These are phyloP conservation scores for Diorhabda sublineata DNA, from an alignment of 1,140 invertebrate genomes.

Conservation along the genomic window DNA sequence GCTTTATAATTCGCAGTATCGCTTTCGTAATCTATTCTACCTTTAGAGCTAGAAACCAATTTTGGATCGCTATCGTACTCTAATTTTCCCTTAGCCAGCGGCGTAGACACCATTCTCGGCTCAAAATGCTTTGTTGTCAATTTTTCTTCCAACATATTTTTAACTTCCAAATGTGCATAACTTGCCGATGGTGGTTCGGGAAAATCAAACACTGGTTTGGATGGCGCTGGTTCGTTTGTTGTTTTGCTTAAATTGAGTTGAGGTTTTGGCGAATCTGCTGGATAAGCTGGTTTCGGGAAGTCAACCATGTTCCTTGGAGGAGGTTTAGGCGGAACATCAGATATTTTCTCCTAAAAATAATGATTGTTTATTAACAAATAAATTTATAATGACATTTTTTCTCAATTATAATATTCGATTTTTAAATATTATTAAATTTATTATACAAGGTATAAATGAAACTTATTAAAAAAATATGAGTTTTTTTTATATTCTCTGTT, in stretches of 20 bases:
- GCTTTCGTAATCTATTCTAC: conserved; percentile 21
- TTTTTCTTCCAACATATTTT: neutral
- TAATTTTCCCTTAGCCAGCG: conserved; percentile 30
- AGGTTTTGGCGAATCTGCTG: conserved; percentile 37
- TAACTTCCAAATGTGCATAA: neutral
- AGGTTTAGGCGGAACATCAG: conserved; percentile 47
- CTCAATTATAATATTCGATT: too few relatives aligned
- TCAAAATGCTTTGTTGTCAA: conserved; percentile 31
- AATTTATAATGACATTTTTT: too few relatives aligned
- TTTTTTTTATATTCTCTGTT: too few relatives aligned
- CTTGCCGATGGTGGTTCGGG: conserved; percentile 20
- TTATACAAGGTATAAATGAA: too few relatives aligned
- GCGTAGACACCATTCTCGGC: conserved; percentile 35
- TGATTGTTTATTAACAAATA: too few relatives aligned
- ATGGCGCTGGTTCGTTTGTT: neutral
- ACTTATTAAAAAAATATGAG: too few relatives aligned
- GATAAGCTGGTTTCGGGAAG: conserved; percentile 36
- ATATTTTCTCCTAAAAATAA: neutral
- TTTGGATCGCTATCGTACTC: conserved; percentile 10
- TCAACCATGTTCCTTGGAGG: conserved; percentile 44
- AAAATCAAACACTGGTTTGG: conserved; percentile 30
- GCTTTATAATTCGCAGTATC: conserved; percentile 31
- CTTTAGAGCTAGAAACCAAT: too few relatives aligned
- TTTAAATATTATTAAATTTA: too few relatives aligned
- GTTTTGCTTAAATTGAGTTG: conserved; percentile 11